A percentile compares a stretch with the other conserved stretches of the same genome.
Evolutionary conservation across 2,113 vertebrate species (phyloP).

Genomic region (Phrynosoma platyrhinos): DNA sequence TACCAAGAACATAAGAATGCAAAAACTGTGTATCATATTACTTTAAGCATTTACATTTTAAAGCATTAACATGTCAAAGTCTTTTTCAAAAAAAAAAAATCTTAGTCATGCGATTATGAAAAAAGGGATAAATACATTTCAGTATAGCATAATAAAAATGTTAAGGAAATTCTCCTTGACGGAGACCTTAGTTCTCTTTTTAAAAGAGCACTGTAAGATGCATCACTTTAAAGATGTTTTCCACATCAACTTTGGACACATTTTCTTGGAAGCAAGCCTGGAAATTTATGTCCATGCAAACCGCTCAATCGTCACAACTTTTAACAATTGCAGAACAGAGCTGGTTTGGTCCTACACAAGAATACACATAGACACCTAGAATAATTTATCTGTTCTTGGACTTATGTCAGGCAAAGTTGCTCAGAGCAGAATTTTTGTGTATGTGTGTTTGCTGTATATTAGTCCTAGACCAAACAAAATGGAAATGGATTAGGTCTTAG

Average conservation of each 20-base stretch:
- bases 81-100: background rate
- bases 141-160: background rate
- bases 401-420: background rate
- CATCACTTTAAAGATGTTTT: background rate
- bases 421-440: background rate
- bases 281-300: background rate
- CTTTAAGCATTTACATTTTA: background rate
- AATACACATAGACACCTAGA: background rate
- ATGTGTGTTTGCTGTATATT: background rate
- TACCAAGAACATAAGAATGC: background rate
- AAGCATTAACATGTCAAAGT: background rate
- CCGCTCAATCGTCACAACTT: background rate
- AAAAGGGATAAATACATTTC: background rate
- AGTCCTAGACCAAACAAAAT: background rate
- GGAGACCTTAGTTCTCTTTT: background rate
- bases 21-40: background rate
- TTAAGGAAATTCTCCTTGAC: background rate
- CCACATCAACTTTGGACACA: background rate
- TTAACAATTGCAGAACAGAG: background rate
- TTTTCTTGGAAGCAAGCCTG: background rate
- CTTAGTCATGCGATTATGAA: background rate
- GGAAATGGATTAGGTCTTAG: background rate
- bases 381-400: background rate
- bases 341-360: background rate
- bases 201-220: background rate